These are phyloP conservation scores for Morinoia aosen DNA, from an alignment of 2,888 invertebrate species.

Conservation along the genomic window DNA sequence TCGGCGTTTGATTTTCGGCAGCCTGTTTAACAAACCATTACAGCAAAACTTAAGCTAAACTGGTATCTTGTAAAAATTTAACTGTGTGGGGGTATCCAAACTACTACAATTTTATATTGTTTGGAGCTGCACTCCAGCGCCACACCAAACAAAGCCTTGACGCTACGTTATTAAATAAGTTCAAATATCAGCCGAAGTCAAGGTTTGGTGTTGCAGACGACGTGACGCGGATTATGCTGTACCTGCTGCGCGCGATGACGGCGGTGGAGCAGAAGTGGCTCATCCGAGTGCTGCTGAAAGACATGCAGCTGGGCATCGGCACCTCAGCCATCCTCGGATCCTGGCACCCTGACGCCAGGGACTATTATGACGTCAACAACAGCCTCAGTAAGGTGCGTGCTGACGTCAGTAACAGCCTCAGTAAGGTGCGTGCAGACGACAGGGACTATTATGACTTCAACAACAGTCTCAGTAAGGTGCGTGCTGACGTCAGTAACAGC, in stretches of 20 bases:
- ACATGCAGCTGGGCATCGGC: constrained; percentile 83
- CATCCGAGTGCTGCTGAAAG: constrained; percentile 88
- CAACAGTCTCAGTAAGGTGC: constrained; percentile 80
- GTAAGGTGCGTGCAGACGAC: constrained; percentile 75
- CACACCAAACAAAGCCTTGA: no score
- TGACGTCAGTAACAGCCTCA: background rate
- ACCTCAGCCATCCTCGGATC: constrained; percentile 79
- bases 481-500: constrained; percentile 58
- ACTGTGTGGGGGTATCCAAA: no score
- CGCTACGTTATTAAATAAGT: background rate
- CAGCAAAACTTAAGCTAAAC: no score
- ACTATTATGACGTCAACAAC: constrained; percentile 80
- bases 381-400: constrained; percentile 78
- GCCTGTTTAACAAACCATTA: no score
- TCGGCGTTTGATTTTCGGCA: no score
- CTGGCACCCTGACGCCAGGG: constrained; percentile 86
- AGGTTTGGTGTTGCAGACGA: constrained; percentile 70
- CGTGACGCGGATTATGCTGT: constrained; percentile 78
- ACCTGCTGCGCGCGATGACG: constrained; percentile 79
- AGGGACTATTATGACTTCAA: constrained; percentile 81
- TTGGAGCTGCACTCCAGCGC: no score
- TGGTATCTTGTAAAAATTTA: no score
- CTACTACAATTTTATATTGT: no score
- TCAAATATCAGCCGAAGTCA: background rate
- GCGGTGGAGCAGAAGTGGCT: constrained; percentile 91